Conservation (phyloP, 92 coral and sea anemone genomes). For the Porites divaricata region DNA sequence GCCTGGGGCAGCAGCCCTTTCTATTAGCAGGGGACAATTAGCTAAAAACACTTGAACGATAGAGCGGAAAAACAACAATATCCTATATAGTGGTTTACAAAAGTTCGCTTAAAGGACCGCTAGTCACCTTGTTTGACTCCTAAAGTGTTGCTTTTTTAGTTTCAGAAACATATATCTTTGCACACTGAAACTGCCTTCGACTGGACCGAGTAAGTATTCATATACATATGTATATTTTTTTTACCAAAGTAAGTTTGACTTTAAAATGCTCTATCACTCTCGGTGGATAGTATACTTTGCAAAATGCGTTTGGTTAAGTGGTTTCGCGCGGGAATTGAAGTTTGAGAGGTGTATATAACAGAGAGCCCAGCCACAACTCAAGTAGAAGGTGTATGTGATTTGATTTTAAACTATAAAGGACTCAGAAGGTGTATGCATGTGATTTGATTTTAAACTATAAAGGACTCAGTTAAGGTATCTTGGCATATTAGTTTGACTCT, state of each 20-base stretch:
- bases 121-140: conserved; percentile 7
- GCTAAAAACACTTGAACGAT: neutral
- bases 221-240: neutral
- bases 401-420: too few species aligned
- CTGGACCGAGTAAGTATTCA: neutral
- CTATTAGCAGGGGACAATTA: too few species aligned
- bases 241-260: neutral
- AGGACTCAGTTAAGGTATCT: too few species aligned
- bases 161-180: too few species aligned
- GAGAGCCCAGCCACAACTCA: neutral
- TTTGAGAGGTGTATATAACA: neutral
- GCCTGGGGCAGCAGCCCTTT: too few species aligned
- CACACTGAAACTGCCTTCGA: neutral
- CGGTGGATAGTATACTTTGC: neutral
- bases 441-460: too few species aligned
- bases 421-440: too few species aligned
- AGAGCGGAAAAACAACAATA: neutral
- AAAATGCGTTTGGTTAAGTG: neutral
- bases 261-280: too few species aligned
- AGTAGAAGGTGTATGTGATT: too few species aligned
- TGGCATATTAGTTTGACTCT: too few species aligned
- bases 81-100: neutral
- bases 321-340: neutral
- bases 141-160: neutral
- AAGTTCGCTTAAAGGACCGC: neutral